Conservation (phyloP, 1,140 invertebrate genomes). For the Apis cerana region DNA sequence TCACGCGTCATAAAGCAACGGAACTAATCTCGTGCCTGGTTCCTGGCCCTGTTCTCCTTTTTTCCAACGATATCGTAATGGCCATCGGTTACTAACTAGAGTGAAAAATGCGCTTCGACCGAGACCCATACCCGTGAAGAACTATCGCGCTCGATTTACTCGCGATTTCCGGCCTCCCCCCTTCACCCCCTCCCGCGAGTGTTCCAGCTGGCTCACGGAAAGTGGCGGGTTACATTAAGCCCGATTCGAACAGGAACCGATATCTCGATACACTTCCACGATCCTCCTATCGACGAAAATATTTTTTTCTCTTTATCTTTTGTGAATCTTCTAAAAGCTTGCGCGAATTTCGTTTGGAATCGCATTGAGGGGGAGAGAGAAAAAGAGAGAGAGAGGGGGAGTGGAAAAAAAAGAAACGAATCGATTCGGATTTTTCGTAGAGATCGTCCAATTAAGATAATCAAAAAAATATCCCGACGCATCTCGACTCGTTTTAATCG, state of each 20-base stretch:
- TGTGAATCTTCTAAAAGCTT: not conserved
- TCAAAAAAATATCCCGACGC: not conserved
- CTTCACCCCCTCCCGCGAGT: not conserved
- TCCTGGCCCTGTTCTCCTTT: slow-evolving; percentile 7
- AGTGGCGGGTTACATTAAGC: not conserved
- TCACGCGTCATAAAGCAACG: slow-evolving; percentile 74
- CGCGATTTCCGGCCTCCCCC: slow-evolving; percentile 39
- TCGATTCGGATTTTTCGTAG: not conserved
- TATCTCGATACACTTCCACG: not conserved
- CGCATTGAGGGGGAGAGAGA: not conserved
- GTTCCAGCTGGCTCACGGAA: not conserved
- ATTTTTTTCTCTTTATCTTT: not conserved
- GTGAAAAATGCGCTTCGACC: slow-evolving; percentile 53
- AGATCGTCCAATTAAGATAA: not conserved
- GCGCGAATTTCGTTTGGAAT: not conserved
- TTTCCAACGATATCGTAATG: slow-evolving; percentile 60
- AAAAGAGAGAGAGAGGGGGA: too few species aligned
- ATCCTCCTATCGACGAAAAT: not conserved
- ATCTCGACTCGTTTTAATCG: not conserved
- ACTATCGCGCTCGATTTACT: slow-evolving; percentile 50
- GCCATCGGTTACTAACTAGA: slow-evolving; percentile 51
- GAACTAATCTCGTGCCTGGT: slow-evolving; percentile 55
- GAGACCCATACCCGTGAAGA: slow-evolving; percentile 8
- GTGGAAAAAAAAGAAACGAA: too few species aligned
- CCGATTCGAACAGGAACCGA: slow-evolving; percentile 7